phyloP scores from a whole-genome alignment of 2,797 vertebrate species.

The Danio jaintianensis region DNA sequence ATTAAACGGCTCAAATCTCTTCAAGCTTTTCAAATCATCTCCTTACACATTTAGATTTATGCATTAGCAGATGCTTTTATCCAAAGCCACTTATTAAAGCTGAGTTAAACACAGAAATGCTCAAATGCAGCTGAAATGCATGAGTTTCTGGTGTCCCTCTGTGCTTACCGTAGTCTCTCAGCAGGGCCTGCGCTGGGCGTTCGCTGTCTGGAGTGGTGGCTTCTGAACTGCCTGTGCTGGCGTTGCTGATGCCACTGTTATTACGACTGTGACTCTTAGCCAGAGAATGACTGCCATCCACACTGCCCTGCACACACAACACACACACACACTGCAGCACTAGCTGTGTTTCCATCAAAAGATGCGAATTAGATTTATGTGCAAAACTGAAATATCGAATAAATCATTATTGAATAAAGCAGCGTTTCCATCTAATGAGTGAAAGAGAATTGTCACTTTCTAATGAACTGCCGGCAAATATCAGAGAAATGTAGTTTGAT shows the following conservation, averaged over 20 bases:
- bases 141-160: neutral
- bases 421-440: too few species aligned
- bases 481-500: too few species aligned
- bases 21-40: neutral
- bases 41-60: neutral
- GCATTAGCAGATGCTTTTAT: neutral
- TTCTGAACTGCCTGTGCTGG: slow-evolving; percentile 85
- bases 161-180: slow-evolving; percentile 85
- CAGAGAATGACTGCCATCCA: slow-evolving; percentile 62
- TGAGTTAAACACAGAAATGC: neutral
- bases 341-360: too few species aligned
- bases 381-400: too few species aligned
- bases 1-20: neutral
- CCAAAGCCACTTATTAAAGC: neutral
- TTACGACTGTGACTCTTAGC: slow-evolving; percentile 87
- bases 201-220: slow-evolving; percentile 87
- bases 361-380: too few species aligned
- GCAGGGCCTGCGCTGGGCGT: slow-evolving; percentile 85
- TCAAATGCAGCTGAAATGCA: neutral
- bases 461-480: too few species aligned
- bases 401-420: too few species aligned
- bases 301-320: slow-evolving; percentile 57
- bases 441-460: too few species aligned
- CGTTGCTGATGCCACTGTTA: slow-evolving; percentile 87
- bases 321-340: neutral